Evolutionary conservation across 2,797 vertebrate genomes (phyloP).

Genomic region (Artibeus lituratus): DNA sequence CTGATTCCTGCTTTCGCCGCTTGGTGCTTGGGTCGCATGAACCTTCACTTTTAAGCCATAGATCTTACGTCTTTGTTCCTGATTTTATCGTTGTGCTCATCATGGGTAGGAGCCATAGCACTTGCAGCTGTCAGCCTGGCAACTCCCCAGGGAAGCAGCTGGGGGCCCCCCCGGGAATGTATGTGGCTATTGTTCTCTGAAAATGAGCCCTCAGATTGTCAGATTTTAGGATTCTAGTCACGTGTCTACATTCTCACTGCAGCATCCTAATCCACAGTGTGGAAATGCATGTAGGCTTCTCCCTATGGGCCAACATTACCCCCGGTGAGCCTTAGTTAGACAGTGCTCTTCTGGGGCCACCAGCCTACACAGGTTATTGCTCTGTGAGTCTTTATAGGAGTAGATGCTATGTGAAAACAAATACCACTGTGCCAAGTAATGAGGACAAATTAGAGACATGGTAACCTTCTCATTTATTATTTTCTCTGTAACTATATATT

Average conservation of each 20-base stretch:
- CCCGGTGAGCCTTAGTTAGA: not conserved
- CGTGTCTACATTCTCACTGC: not conserved
- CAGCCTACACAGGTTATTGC: not conserved
- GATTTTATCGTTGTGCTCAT: slow-evolving; percentile 38
- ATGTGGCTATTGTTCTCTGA: not conserved
- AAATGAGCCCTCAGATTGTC: slow-evolving; percentile 4
- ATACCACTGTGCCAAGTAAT: not conserved
- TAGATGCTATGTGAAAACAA: not conserved
- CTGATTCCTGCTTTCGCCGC: slow-evolving; percentile 72
- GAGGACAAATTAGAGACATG: not conserved
- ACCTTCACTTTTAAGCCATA: slow-evolving; percentile 48
- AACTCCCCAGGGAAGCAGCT: not conserved
- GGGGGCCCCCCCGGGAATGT: not conserved
- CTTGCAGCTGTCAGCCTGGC: not conserved
- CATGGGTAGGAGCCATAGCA: not conserved
- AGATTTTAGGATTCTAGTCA: slow-evolving; percentile 14
- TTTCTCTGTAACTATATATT: not conserved
- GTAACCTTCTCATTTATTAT: not conserved
- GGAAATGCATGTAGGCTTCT: not conserved
- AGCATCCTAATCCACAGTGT: not conserved
- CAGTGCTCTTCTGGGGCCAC: not conserved
- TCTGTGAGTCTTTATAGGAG: not conserved
- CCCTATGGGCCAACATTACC: not conserved
- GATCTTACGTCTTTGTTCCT: slow-evolving; percentile 55
- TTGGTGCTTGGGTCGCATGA: slow-evolving; percentile 79